These are phyloP conservation scores for Ciconia stormi DNA, from an alignment of 2,113 vertebrate species.

Conservation along the genomic window DNA sequence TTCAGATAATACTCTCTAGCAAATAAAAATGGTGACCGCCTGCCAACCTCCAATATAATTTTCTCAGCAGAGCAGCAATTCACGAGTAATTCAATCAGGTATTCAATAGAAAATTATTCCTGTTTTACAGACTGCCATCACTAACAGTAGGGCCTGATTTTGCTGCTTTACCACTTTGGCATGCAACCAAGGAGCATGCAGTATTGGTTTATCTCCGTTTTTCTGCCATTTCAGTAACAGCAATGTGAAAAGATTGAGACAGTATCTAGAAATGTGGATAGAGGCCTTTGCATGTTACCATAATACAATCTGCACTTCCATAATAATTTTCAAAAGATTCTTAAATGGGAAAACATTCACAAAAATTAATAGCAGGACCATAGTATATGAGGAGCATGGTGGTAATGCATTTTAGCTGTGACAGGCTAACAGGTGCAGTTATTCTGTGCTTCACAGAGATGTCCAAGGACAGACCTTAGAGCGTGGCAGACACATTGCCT, in stretches of 20 bases:
- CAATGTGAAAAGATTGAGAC: not conserved
- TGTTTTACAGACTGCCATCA: constrained; percentile 35
- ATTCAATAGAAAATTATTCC: constrained; percentile 59
- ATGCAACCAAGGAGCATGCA: not conserved
- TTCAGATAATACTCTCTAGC: constrained; percentile 36
- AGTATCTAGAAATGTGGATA: not conserved
- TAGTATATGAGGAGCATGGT: not conserved
- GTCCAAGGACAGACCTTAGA: not conserved
- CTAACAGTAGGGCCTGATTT: constrained; percentile 27
- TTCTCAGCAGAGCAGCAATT: constrained; percentile 57
- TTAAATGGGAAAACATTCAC: not conserved
- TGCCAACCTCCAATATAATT: constrained; percentile 53
- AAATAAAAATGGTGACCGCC: constrained; percentile 45
- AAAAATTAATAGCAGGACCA: not conserved
- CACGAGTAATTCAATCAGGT: constrained; percentile 64
- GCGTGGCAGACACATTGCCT: not conserved
- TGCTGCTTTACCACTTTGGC: constrained; percentile 35
- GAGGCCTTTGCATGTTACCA: not conserved
- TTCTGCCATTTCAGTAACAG: not conserved
- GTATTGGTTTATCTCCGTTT: not conserved
- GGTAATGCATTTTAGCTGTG: not conserved
- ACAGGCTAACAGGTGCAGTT: not conserved
- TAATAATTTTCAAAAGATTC: not conserved
- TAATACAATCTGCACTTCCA: not conserved
- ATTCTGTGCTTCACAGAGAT: not conserved